Base-by-base conservation (phyloP, 2,888 invertebrate species). In the Folsomia candida region DNA sequence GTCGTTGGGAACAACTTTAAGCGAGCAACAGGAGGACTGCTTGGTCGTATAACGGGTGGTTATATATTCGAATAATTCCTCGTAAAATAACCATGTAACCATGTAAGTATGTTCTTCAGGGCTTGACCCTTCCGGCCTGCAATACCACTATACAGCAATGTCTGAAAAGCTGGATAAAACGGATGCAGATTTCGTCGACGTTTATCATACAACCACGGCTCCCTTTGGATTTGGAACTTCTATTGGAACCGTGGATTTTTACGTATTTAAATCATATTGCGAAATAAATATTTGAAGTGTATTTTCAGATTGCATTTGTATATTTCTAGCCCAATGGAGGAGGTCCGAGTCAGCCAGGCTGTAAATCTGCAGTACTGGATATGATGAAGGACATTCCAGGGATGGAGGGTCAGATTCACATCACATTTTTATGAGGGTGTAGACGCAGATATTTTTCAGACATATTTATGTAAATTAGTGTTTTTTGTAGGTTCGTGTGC, bases 241-340 rank as follows among this genome's bases (percentile, higher is more conserved):
- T 9, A 72, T 74, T 28, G 76, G 76, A 14, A 68, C 70, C 25
- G 73, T 76, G 14, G 76, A 76, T 22, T 76, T 76, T 60, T 76
- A 76, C 68, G 73, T 73, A 37, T 37, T 37, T 37, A 9, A 9
- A 37, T 37, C 37, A 37, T 37, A n/a, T n/a, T n/a, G n/a, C n/a
- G n/a, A n/a, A n/a, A n/a, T n/a, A n/a, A n/a, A n/a, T n/a, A n/a
- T n/a, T n/a, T n/a, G n/a, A 37, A 37, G 4, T 14, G 14, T 37
- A 4, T 14, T 37, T 37, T 14, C 37, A 14, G 4, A 37, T 37
- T 37, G 14, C 4, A 4, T 37, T 37, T 4, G 14, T 37, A 37
- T 37, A 9, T 37, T 37, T 37, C 37, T 37, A 74, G 74, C 74
- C 74, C 6, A 74, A 74, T 51, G 74, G 74, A 14, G 74, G 74